Percentiles rank a stretch among this genome's conserved stretches.
Conservation (phyloP, 2,888 invertebrate species). For the Papilio elwesi region DNA sequence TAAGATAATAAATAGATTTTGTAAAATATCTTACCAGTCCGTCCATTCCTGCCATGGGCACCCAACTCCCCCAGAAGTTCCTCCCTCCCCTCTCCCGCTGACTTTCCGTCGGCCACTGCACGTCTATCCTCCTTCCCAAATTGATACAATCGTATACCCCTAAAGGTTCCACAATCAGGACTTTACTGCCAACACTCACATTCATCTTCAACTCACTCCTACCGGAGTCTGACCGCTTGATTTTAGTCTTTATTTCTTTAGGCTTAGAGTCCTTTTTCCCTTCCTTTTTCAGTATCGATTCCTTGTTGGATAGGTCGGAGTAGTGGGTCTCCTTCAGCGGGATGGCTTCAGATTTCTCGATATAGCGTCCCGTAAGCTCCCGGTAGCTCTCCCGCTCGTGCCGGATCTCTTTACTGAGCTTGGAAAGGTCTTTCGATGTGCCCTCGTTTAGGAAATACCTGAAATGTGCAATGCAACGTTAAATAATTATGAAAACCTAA, state of each 20-base stretch:
- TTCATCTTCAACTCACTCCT: conserved; percentile 71
- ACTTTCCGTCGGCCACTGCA: conserved; percentile 97
- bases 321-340: conserved; percentile 70
- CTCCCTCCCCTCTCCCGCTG: conserved; percentile 94
- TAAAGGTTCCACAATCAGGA: conserved; percentile 75
- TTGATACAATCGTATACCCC: conserved; percentile 96
- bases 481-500: not conserved
- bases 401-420: conserved; percentile 76
- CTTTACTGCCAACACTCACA: conserved; percentile 76
- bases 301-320: conserved; percentile 69
- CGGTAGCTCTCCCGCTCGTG: conserved; percentile 79
- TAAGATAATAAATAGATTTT: too few relatives aligned
- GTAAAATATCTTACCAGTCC: conserved; percentile 86
- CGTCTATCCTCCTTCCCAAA: conserved; percentile 94
- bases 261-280: conserved; percentile 65
- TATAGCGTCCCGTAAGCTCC: conserved; percentile 77
- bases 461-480: conserved; percentile 36
- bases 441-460: conserved; percentile 77
- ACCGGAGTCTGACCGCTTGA: conserved; percentile 75
- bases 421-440: conserved; percentile 76
- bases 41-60: conserved; percentile 95
- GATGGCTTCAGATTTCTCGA: conserved; percentile 70
- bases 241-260: conserved; percentile 75
- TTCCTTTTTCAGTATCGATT: conserved; percentile 64
- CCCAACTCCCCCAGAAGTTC: conserved; percentile 94